Percentiles rank a stretch among this genome's conserved stretches.
phyloP scores from a whole-genome alignment of 2,113 vertebrate species.

The Zapornia atra region DNA sequence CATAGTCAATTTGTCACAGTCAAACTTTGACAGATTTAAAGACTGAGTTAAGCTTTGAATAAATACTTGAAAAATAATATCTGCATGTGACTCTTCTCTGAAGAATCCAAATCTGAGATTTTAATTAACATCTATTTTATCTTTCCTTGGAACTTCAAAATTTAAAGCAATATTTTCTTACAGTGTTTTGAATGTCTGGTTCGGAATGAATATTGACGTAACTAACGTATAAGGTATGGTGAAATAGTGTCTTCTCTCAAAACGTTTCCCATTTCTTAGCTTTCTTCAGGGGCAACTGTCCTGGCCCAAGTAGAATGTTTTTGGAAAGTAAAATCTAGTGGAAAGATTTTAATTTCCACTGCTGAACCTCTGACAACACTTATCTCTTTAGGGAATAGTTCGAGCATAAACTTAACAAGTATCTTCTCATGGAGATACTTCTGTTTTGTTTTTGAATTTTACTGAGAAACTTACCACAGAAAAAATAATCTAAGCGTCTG shows the following conservation, averaged over 20 bases:
- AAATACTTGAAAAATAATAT: background rate
- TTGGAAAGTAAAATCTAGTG: background rate
- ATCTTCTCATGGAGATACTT: background rate
- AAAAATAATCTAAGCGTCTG: background rate
- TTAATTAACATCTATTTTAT: background rate
- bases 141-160: background rate
- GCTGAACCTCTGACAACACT: background rate
- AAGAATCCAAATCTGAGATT: background rate
- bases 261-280: background rate
- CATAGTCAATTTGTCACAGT: background rate
- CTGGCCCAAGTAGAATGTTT: background rate
- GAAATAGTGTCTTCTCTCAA: background rate
- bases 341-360: slow-evolving; percentile 8
- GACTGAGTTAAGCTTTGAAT: background rate
- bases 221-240: background rate
- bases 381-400: background rate
- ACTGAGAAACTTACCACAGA: background rate
- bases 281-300: background rate
- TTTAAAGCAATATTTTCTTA: background rate
- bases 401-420: background rate
- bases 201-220: background rate
- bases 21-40: background rate
- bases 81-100: background rate
- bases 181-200: background rate
- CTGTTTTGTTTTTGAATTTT: background rate